Conservation (phyloP, 2,888 invertebrate species). For the Slavum lentiscoides region DNA sequence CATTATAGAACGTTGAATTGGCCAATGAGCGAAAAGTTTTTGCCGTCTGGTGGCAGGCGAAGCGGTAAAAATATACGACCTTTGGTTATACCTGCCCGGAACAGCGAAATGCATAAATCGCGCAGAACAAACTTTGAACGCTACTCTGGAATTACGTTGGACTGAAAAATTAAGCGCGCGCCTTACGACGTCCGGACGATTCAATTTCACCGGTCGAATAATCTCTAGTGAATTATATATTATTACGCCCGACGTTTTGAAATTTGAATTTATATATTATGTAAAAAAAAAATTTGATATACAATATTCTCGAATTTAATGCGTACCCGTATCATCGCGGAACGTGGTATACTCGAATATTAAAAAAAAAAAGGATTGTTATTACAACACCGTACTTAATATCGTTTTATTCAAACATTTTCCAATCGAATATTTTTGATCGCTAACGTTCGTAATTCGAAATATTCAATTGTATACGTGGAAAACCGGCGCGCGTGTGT, state of each 20-base stretch:
- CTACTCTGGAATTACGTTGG: constrained; percentile 22
- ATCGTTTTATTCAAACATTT: no score
- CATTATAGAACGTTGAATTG: constrained; percentile 45
- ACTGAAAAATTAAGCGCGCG: constrained; percentile 41
- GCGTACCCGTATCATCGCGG: no score
- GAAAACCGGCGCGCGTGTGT: no score
- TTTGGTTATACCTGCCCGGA: constrained; percentile 50
- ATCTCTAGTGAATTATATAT: no score
- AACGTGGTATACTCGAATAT: no score
- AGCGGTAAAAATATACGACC: constrained; percentile 52
- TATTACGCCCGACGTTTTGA: background rate
- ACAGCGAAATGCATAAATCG: constrained; percentile 47
- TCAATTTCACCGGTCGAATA: constrained; percentile 26
- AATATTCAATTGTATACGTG: no score
- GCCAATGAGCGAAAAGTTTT: constrained; percentile 49
- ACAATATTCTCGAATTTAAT: no score
- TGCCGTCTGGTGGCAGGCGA: constrained; percentile 20
- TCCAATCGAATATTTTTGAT: no score
- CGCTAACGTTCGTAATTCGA: no score
- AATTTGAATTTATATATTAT: background rate
- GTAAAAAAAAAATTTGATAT: no score
- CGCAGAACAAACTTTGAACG: constrained; percentile 47
- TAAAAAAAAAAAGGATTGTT: no score
- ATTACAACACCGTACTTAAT: no score
- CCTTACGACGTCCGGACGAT: constrained; percentile 8